Base-by-base conservation (phyloP, 1,140 invertebrate genomes). In the Drosophila quadrilineata region DNA sequence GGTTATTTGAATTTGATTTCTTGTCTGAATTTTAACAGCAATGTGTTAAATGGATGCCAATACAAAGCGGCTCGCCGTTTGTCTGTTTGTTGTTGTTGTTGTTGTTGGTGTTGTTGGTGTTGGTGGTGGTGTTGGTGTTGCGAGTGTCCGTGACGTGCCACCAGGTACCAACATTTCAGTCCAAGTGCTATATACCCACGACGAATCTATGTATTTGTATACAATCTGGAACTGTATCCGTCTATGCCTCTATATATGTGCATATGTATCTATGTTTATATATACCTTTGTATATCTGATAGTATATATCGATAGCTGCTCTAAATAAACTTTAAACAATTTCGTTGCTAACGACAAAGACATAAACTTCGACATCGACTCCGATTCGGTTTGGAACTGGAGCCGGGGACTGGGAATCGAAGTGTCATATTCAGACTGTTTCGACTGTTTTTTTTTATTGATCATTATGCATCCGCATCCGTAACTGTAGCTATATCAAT, bases 1-100 rank as follows among this genome's bases (percentile, higher is more conserved):
- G 64, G 73, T 84, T 85, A 84, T 84, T 84, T 84, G 79, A 84
- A 85, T 85, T 84, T 79, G 79, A 84, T 84, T 84, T 84, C 74
- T 84, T 85, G 74, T 77, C 74, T 74, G 71, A 79, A 85, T 84
- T 84, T 84, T 84, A 84, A 79, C 79, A 84, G 75, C 79, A 85
- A 84, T 33, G 79, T 84, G 79, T 85, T 84, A 84, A 84, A 84
- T 84, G 79, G 72, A 84, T 79, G 66, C 65, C 74, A 85, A 84
- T 84, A 84, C 70, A 84, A 66, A 71, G 67, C 68, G 52, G 48
- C 57, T 62, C 58, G 58, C 43, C 69, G 70, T 48, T 50, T 59
- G 46, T 36, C 48, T 48, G 38, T 70, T 46, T 48, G 43, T 16
- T 53, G 12, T 22, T 43, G 14, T 21, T 29, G 6, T 17, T 19